Evolutionary conservation across 2,113 vertebrate genomes (phyloP).

Genomic region (Arothron firmamentum): DNA sequence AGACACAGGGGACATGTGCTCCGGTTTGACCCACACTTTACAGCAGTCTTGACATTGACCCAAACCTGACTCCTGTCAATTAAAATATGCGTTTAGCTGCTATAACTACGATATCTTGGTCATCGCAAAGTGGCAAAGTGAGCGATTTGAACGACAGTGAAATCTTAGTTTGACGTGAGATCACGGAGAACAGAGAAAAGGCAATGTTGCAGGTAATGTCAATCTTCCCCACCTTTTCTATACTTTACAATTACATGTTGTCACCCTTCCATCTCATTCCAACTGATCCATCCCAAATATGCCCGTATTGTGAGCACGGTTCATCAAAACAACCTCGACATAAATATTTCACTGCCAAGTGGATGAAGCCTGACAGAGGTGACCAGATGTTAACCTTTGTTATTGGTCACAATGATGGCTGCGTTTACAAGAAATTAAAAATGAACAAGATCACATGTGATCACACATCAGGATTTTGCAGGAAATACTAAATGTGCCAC

Average conservation of each 20-base stretch:
- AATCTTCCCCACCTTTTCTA: slow-evolving; percentile 6
- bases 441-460: too few species aligned
- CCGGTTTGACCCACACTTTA: slow-evolving; percentile 42
- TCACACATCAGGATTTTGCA: too few species aligned
- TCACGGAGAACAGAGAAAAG: background rate
- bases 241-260: slow-evolving; percentile 11
- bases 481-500: too few species aligned
- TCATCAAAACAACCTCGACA: background rate
- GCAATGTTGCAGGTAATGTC: background rate
- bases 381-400: too few species aligned
- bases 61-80: too few species aligned
- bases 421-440: too few species aligned
- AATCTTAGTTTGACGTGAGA: too few species aligned
- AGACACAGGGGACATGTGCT: slow-evolving; percentile 42
- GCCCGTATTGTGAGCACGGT: too few species aligned
- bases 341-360: background rate
- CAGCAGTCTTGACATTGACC: slow-evolving; percentile 59
- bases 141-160: slow-evolving; percentile 1
- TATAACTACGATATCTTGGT: background rate
- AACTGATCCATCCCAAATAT: background rate
- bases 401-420: too few species aligned
- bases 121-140: too few species aligned
- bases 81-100: slow-evolving; percentile 27
- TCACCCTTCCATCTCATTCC: background rate
- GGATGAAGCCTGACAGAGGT: too few species aligned